Evolutionary conservation across 2,888 invertebrate genomes (phyloP).

Genomic region (Incurvaria masculella): DNA sequence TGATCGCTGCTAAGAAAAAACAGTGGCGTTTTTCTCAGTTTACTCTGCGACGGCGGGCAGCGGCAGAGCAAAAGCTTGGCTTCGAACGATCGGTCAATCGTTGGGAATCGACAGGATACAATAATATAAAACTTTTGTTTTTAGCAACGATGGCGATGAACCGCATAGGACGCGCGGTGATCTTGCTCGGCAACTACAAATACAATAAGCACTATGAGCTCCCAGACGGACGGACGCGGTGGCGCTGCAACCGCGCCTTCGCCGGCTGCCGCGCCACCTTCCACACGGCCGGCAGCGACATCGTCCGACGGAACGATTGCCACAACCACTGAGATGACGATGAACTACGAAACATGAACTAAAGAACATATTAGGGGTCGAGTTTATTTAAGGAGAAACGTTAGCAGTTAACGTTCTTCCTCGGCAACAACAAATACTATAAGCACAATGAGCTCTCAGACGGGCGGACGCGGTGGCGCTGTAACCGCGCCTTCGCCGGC

Average conservation of each 20-base stretch:
- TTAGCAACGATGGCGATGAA: background rate
- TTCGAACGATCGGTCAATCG: no score
- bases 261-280: slow-evolving; percentile 37
- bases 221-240: slow-evolving; percentile 30
- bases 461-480: slow-evolving; percentile 37
- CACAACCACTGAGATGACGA: slow-evolving; percentile 6
- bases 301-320: slow-evolving; percentile 35
- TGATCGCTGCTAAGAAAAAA: no score
- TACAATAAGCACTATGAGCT: slow-evolving; percentile 38
- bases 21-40: no score
- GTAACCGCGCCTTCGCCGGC: slow-evolving; percentile 34
- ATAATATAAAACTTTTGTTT: no score
- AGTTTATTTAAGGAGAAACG: no score
- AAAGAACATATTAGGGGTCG: no score
- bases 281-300: slow-evolving; percentile 29
- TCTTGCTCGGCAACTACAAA: slow-evolving; percentile 31
- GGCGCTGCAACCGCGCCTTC: slow-evolving; percentile 39
- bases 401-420: no score
- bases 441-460: slow-evolving; percentile 33
- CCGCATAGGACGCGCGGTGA: slow-evolving; percentile 26
- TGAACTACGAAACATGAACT: no score
- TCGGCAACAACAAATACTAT: slow-evolving; percentile 32
- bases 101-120: no score
- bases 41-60: no score
- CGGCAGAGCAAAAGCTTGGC: no score